Evolutionary conservation across 2,797 vertebrate species (phyloP).

Genomic region (Artibeus jamaicensis): DNA sequence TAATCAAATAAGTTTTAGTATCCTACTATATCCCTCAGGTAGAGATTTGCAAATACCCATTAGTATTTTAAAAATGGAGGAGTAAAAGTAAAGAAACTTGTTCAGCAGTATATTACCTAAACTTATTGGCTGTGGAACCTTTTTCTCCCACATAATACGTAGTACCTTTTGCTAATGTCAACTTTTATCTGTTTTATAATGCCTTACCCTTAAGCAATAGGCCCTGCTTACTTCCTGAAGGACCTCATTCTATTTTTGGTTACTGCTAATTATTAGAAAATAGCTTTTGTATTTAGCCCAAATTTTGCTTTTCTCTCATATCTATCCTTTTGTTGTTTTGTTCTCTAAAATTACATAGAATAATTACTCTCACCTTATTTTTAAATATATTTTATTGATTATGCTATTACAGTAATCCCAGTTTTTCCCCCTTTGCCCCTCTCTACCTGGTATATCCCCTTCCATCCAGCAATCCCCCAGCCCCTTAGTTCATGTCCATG

Average conservation of each 20-base stretch:
- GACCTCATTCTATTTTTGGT: constrained; percentile 17
- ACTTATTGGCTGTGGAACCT: not conserved
- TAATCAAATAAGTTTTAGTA: not conserved
- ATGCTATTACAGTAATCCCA: not conserved
- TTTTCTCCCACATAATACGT: not conserved
- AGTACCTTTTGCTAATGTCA: not conserved
- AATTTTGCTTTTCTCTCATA: constrained; percentile 19
- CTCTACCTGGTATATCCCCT: not conserved
- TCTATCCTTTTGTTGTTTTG: constrained; percentile 16
- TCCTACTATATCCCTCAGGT: not conserved
- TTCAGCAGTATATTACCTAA: not conserved
- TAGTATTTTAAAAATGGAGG: constrained; percentile 27
- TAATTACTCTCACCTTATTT: not conserved
- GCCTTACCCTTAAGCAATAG: not conserved
- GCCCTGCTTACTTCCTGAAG: not conserved
- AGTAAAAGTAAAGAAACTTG: not conserved
- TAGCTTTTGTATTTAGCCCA: constrained; percentile 11
- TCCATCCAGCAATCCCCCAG: not conserved
- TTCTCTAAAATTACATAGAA: not conserved
- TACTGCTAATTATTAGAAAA: constrained; percentile 16
- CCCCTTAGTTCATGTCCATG: not conserved
- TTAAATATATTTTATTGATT: not conserved
- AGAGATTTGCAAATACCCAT: constrained; percentile 10
- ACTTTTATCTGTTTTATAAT: constrained; percentile 30
- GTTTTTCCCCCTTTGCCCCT: not conserved